These are phyloP conservation scores for Ceratitis capitata DNA, from an alignment of 1,140 invertebrate genomes.

Conservation along the genomic window DNA sequence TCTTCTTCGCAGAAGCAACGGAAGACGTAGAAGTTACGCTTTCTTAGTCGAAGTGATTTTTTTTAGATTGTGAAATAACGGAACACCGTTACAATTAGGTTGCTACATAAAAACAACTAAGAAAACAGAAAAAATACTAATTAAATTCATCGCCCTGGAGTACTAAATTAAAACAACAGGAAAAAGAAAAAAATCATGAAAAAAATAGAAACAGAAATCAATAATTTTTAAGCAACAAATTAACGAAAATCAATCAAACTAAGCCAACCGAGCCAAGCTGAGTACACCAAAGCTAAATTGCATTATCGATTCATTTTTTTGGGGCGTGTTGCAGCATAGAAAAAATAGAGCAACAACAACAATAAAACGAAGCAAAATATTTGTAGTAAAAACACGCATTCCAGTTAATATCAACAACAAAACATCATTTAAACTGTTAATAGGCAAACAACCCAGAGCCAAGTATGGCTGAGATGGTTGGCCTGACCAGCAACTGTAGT, in stretches of 20 bases:
- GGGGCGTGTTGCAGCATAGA: conserved; percentile 16
- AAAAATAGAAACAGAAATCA: neutral
- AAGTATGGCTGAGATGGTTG: neutral
- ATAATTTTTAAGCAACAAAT: conserved; percentile 8
- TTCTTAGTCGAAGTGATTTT: too few species aligned
- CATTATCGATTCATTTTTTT: conserved; percentile 32
- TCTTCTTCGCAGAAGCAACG: too few species aligned
- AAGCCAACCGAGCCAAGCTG: too few species aligned
- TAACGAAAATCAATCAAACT: conserved; percentile 21
- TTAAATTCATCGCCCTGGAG: neutral
- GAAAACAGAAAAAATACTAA: neutral
- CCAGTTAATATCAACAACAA: neutral
- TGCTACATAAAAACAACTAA: neutral
- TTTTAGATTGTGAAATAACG: neutral
- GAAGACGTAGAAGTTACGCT: too few species aligned
- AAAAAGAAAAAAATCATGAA: neutral
- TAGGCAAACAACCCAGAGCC: neutral
- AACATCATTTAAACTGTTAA: conserved; percentile 14
- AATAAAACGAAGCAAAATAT: neutral
- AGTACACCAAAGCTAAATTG: neutral
- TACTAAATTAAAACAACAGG: neutral
- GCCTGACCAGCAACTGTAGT: neutral
- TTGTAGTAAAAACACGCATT: neutral
- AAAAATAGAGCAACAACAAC: too few species aligned
- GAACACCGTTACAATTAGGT: neutral